phyloP scores from a whole-genome alignment of 2,797 vertebrate genomes.

The Catharus ustulatus region DNA sequence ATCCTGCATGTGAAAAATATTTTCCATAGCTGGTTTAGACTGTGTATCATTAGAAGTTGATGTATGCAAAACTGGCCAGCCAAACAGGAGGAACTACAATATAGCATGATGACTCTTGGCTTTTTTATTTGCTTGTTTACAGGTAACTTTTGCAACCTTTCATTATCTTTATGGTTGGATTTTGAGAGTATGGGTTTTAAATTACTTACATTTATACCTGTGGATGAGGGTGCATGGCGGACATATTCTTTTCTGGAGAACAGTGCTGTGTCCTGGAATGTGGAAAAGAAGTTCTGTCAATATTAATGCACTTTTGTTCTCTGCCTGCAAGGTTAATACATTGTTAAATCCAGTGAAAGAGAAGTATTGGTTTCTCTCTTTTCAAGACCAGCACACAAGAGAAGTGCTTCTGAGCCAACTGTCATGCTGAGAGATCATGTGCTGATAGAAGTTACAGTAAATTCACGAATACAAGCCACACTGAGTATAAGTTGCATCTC shows the following conservation, averaged over 20 bases:
- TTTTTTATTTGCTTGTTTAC: conserved; percentile 42
- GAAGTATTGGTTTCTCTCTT: not conserved
- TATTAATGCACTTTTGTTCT: conserved; percentile 5
- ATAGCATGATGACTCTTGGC: not conserved
- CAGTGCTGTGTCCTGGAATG: not conserved
- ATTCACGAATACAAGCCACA: no score
- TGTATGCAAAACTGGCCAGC: not conserved
- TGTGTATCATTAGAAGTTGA: not conserved
- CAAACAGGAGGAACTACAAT: not conserved
- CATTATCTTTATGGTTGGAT: conserved; percentile 12
- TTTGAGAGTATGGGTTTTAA: conserved; percentile 14
- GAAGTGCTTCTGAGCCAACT: not conserved
- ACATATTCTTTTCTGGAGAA: not conserved
- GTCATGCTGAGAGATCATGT: not conserved
- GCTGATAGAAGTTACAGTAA: not conserved
- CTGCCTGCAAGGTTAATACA: not conserved
- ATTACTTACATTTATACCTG: conserved; percentile 2
- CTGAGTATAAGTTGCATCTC: no score
- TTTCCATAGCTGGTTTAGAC: not conserved
- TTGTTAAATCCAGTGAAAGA: not conserved
- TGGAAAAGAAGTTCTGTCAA: not conserved
- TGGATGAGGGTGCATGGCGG: not conserved
- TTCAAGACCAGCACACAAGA: not conserved
- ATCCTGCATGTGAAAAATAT: not conserved
- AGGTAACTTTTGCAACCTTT: not conserved